phyloP scores from a whole-genome alignment of 2,888 invertebrate species.

The Ctenicera cuprea region DNA sequence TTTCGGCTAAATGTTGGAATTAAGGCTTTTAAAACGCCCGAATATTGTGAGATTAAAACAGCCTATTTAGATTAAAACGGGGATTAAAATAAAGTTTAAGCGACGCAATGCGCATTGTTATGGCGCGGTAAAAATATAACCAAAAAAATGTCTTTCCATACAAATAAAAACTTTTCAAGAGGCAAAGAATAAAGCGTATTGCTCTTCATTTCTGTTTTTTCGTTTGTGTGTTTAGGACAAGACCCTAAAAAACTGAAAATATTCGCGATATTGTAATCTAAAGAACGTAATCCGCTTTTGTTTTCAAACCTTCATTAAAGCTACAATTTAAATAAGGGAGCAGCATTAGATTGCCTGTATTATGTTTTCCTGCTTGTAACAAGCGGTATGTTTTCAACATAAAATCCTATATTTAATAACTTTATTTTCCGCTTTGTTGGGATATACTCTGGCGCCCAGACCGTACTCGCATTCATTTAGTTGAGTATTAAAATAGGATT shows the following conservation, averaged over 20 bases:
- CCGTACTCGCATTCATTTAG: constrained; percentile 34
- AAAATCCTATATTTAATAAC: constrained; percentile 46
- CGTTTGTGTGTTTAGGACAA: constrained; percentile 25
- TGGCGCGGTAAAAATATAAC: background rate
- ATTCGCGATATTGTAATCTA: constrained; percentile 23
- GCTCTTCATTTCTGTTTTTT: constrained; percentile 8
- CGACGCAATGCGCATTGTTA: constrained; percentile 3
- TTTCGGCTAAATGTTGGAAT: constrained; percentile 25
- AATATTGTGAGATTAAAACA: constrained; percentile 22
- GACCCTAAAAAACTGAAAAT: constrained; percentile 23
- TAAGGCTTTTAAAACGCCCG: constrained; percentile 11
- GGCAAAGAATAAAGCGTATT: constrained; percentile 11
- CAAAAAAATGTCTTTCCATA: background rate
- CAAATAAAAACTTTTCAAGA: background rate
- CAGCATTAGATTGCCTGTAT: constrained; percentile 28
- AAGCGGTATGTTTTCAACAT: constrained; percentile 37
- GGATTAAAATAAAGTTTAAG: constrained; percentile 22
- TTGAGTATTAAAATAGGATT: constrained; percentile 43
- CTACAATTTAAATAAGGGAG: constrained; percentile 38
- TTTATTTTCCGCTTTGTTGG: constrained; percentile 39
- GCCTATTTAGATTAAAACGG: constrained; percentile 30
- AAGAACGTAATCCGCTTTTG: constrained; percentile 30
- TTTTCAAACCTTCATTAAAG: constrained; percentile 35
- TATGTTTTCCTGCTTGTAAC: constrained; percentile 27
- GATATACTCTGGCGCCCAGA: constrained; percentile 23